Evolutionary conservation across 2,113 vertebrate species (phyloP).

Genomic region (Carollia perspicillata): DNA sequence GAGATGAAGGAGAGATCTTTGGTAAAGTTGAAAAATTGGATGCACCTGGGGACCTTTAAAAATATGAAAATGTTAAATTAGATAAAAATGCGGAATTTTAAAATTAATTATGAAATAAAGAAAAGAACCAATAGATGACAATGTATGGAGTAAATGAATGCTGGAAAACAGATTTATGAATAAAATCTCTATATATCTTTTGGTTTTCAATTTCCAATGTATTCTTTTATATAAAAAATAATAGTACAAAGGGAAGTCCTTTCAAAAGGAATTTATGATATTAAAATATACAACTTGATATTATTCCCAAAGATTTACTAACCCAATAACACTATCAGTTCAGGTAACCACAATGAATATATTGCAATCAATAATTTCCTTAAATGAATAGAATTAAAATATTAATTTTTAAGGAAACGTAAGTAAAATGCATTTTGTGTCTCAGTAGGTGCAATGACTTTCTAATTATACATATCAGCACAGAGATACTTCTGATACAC

Average conservation of each 20-base stretch:
- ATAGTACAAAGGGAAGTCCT: constrained; percentile 28
- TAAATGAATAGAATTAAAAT: not conserved
- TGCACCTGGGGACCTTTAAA: constrained; percentile 99
- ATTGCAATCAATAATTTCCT: constrained; percentile 25
- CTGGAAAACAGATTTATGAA: constrained; percentile 72
- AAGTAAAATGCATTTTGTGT: not conserved
- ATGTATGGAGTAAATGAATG: constrained; percentile 79
- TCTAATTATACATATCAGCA: not conserved
- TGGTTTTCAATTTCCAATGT: constrained; percentile 48
- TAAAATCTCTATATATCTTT: constrained; percentile 67
- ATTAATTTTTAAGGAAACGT: not conserved
- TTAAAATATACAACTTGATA: constrained; percentile 19
- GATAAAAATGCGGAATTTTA: constrained; percentile 82
- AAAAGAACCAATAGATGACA: constrained; percentile 80
- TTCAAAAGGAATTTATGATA: constrained; percentile 16
- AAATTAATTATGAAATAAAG: constrained; percentile 82
- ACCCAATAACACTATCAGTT: not conserved
- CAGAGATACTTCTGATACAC: not conserved
- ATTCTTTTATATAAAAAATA: constrained; percentile 50
- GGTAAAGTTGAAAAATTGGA: constrained; percentile 99
- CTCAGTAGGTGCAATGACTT: not conserved
- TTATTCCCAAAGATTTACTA: not conserved
- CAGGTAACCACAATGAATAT: constrained; percentile 33
- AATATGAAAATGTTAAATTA: constrained; percentile 93
- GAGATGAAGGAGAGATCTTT: constrained; percentile 99